phyloP scores from a whole-genome alignment of 2,797 vertebrate genomes.

The Macrochelys suwanniensis region DNA sequence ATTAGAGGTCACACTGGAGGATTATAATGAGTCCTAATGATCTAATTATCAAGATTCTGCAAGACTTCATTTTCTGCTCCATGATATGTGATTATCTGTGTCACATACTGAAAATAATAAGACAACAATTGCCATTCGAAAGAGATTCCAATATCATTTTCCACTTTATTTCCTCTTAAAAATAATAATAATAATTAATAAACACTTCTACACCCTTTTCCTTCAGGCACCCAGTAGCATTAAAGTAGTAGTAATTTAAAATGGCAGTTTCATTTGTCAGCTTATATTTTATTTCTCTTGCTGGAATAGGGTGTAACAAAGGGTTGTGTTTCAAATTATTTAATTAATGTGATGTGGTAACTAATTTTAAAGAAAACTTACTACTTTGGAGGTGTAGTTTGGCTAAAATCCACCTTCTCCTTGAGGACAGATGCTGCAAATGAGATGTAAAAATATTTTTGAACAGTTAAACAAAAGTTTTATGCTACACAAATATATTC shows the following conservation, averaged over 20 bases:
- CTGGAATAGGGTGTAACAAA: neutral
- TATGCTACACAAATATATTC: neutral
- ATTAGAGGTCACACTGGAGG: neutral
- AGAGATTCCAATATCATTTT: neutral
- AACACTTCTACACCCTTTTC: neutral
- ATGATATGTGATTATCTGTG: neutral
- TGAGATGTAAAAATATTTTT: neutral
- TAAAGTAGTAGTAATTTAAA: neutral
- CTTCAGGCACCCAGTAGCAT: neutral
- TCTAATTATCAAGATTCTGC: neutral
- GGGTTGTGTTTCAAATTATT: neutral
- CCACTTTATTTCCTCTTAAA: neutral
- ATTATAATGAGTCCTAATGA: constrained; percentile 5
- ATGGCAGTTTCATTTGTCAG: neutral
- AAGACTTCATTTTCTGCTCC: constrained; percentile 1
- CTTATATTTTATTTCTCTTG: neutral
- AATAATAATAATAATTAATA: neutral
- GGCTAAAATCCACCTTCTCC: neutral
- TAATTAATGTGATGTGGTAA: neutral
- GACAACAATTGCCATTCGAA: neutral
- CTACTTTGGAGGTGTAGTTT: neutral
- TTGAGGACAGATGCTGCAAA: neutral
- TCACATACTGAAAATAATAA: neutral
- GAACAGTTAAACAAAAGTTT: neutral
- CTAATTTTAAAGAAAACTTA: neutral